Percentiles rank a stretch among this genome's conserved stretches.
phyloP scores from a whole-genome alignment of 2,113 vertebrate genomes.

The Chamaetylas fuelleborni region DNA sequence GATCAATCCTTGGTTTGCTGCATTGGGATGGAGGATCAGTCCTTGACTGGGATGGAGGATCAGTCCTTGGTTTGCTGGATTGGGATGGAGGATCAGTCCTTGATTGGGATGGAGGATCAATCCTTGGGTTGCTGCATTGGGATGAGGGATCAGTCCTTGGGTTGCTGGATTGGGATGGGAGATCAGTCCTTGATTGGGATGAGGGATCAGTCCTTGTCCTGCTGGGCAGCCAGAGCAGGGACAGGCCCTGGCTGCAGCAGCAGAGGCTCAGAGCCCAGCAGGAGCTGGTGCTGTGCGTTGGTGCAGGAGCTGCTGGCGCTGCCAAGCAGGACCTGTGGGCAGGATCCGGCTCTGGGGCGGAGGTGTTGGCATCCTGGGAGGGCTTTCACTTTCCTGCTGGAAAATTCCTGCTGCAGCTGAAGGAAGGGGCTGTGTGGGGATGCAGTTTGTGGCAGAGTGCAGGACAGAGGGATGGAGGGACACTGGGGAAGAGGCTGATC shows the following conservation, averaged over 20 bases:
- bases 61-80: background rate
- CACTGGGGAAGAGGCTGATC: background rate
- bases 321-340: background rate
- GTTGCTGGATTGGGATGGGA: background rate
- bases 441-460: fast-evolving
- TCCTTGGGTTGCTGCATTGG: background rate
- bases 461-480: background rate
- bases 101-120: too few relatives aligned
- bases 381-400: background rate
- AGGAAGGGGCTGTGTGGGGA: background rate
- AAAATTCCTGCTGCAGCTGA: background rate
- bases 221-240: background rate
- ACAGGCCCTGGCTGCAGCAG: fast-evolving
- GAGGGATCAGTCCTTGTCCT: too few relatives aligned
- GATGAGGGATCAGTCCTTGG: background rate
- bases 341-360: background rate
- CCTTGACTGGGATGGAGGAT: background rate
- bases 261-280: fast-evolving
- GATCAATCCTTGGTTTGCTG: background rate
- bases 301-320: background rate
- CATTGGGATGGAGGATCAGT: background rate
- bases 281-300: background rate
- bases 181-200: too few relatives aligned
- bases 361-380: background rate
- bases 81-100: background rate